Percentiles rank a stretch among this genome's conserved stretches.
These are phyloP conservation scores for Erebia epiphron DNA, from an alignment of 2,888 invertebrate genomes.

Conservation along the genomic window DNA sequence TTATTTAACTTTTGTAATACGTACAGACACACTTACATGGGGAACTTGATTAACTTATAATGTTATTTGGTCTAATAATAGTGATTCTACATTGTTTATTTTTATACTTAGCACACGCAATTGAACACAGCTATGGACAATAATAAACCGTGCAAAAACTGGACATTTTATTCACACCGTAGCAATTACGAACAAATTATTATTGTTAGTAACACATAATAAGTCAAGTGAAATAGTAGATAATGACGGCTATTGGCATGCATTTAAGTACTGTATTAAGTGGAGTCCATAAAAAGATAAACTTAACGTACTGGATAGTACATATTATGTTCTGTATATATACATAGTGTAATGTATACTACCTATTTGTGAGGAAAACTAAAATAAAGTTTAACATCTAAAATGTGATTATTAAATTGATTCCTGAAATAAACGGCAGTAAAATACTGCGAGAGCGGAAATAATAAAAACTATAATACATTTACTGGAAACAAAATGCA, in stretches of 20 bases:
- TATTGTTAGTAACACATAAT: constrained; percentile 25
- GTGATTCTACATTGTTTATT: neutral
- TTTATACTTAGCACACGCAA: neutral
- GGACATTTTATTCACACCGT: constrained; percentile 26
- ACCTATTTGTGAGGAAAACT: too few relatives aligned
- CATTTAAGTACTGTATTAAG: constrained; percentile 6
- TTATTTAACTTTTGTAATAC: too few relatives aligned
- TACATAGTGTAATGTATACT: neutral
- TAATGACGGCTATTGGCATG: constrained; percentile 5
- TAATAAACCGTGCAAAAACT: constrained; percentile 5
- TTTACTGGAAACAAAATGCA: neutral
- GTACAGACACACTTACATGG: too few relatives aligned
- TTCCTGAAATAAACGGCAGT: neutral
- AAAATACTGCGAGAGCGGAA: constrained; percentile 22
- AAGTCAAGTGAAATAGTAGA: constrained; percentile 10
- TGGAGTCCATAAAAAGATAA: neutral
- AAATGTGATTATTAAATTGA: neutral
- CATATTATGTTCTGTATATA: neutral
- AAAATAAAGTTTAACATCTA: too few relatives aligned
- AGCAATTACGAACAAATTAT: constrained; percentile 36
- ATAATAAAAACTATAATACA: constrained; percentile 15
- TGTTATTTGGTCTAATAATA: neutral
- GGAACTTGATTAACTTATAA: neutral
- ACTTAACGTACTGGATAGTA: neutral
- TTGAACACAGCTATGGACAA: neutral